Percentiles rank a stretch among this genome's conserved stretches.
Evolutionary conservation across 2,888 invertebrate species (phyloP).

Genomic region (Harpagoxenus sublaevis): DNA sequence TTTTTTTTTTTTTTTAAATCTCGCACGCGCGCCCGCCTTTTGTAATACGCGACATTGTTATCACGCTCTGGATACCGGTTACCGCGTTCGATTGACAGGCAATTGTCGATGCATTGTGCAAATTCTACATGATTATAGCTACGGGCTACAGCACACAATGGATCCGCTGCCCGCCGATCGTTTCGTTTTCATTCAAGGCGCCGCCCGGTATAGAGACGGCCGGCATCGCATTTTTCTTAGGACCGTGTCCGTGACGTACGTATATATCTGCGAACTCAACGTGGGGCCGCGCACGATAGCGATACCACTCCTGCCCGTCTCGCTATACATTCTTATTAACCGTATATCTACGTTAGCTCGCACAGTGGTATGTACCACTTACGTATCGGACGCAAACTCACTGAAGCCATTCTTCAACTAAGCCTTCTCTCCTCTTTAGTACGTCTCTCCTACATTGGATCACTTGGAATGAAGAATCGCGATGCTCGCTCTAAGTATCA

Average conservation of each 20-base stretch:
- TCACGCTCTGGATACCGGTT: slow-evolving; percentile 15
- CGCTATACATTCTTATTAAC: slow-evolving; percentile 37
- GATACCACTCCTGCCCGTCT: not conserved
- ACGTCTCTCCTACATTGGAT: not conserved
- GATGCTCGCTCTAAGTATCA: not conserved
- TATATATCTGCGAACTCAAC: slow-evolving; percentile 18
- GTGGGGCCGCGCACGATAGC: not conserved
- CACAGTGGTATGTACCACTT: slow-evolving; percentile 42
- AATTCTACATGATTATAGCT: slow-evolving; percentile 26
- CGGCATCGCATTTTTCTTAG: slow-evolving; percentile 32
- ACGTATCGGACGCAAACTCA: slow-evolving; percentile 43
- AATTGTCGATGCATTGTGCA: slow-evolving; percentile 42
- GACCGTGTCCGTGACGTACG: not conserved
- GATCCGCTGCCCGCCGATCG: slow-evolving; percentile 12
- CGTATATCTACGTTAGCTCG: not conserved
- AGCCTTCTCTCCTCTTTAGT: not conserved
- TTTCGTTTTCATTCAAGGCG: slow-evolving; percentile 24
- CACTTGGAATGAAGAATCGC: not conserved
- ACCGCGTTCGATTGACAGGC: slow-evolving; percentile 41
- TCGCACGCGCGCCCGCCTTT: slow-evolving; percentile 23
- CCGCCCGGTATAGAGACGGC: not conserved
- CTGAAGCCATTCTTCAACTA: slow-evolving; percentile 19
- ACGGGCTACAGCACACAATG: slow-evolving; percentile 6
- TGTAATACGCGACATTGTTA: slow-evolving; percentile 21
- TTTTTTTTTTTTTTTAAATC: slow-evolving; percentile 29